Evolutionary conservation across 2,113 vertebrate genomes (phyloP), one percentile per base, ranked within the genome.

Genomic region (Eulemur rufifrons): DNA sequence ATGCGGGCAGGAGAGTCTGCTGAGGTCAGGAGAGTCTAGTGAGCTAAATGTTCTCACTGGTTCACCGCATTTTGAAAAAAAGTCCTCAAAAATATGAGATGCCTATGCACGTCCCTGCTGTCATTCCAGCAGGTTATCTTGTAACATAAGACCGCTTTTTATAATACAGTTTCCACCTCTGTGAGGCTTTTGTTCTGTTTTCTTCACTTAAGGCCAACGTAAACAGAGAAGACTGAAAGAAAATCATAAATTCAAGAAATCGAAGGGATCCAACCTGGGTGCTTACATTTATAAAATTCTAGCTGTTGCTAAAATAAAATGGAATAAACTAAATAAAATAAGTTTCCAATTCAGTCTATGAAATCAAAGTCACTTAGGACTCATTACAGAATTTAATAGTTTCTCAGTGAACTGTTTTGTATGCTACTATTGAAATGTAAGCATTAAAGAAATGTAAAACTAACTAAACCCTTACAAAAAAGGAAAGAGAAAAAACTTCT

Each of bases 381-480:
- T 95, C 61, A 90, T 86, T 98, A 90, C 34, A 95, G 96, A 97
- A 98, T 98, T 97, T 98, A 78, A 81, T 86, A 95, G 69, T 91
- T 97, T 98, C 84, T 95, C 95, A 96, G 98, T 97, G 98, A 98
- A 93, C 59, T 89, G 97, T 95, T 98, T 98, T 98, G 87, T 96
- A 85, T 97, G 94, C 87, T 98, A 29, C 96, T 96, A 94, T 97
- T 95, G 98, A 98, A 98, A 97, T 95, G 23, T 63, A 88, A 97
- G 92, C 97, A 98, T 98, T 98, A 98, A 98, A 98, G 98, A 96
- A 96, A 98, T 95, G 95, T 96, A 97, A 98, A 98, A 95, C 97
- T 85, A 98, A 98, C 94, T 97, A 97, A 98, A 98, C 89, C 89
- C 73, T 97, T 98, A 56, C 23, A 68, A 78, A 86, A 78, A n/a